These are phyloP conservation scores for Sinosuthora webbiana DNA, from an alignment of 2,113 vertebrate species.

Conservation along the genomic window DNA sequence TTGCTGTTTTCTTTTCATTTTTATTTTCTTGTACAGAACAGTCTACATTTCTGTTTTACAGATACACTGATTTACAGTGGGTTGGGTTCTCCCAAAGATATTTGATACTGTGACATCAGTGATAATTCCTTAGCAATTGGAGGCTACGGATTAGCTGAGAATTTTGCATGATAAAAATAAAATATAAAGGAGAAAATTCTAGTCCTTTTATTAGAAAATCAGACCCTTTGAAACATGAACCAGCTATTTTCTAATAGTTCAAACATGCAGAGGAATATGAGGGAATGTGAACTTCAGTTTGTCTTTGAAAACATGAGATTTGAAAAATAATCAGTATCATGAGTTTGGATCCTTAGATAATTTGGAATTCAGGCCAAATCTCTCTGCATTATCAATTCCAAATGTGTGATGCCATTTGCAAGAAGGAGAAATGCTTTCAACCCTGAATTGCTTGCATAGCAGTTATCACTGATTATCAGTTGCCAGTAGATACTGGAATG, in stretches of 20 bases:
- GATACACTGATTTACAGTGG: background rate
- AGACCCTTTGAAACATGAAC: background rate
- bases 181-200: background rate
- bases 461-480: background rate
- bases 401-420: constrained; percentile 23
- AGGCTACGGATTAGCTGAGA: background rate
- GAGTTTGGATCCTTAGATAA: constrained; percentile 29
- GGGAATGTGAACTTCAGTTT: background rate
- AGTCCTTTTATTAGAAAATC: background rate
- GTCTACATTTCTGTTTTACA: background rate
- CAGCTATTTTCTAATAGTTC: background rate
- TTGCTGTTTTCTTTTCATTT: background rate
- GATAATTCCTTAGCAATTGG: background rate
- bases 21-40: background rate
- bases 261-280: background rate
- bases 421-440: background rate
- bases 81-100: background rate
- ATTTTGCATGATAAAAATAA: background rate
- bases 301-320: constrained; percentile 20
- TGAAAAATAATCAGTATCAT: constrained; percentile 31
- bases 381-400: constrained; percentile 29
- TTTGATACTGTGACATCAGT: background rate
- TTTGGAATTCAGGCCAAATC: constrained; percentile 21
- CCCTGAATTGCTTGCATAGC: background rate
- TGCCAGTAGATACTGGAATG: constrained; percentile 9